phyloP scores from a whole-genome alignment of 2,888 invertebrate genomes.

The Cosmia pyralina region DNA sequence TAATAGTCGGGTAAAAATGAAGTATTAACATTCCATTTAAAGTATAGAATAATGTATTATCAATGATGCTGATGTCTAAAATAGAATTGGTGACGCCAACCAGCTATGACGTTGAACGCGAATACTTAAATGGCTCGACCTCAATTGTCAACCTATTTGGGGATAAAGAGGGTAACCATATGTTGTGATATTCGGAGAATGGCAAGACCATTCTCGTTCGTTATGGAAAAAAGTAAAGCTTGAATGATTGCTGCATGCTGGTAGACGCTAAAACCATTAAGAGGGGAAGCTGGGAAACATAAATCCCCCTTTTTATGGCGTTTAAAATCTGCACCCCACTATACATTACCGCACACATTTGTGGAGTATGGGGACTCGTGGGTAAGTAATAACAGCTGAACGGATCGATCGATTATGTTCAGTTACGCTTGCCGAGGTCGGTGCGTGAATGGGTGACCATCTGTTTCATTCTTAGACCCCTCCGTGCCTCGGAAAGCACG shows the following conservation, averaged over 20 bases:
- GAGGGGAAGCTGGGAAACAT: background rate
- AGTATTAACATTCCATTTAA: too few species aligned
- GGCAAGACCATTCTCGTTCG: background rate
- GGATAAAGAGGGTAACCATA: conserved; percentile 15
- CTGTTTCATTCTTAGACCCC: too few species aligned
- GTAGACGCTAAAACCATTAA: background rate
- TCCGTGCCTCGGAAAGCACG: too few species aligned
- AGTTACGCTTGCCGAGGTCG: background rate
- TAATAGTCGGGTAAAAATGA: too few species aligned
- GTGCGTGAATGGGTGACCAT: background rate
- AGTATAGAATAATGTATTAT: too few species aligned
- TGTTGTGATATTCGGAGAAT: background rate
- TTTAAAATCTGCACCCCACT: background rate
- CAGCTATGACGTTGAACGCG: conserved; percentile 23
- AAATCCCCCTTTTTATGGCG: background rate
- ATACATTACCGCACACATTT: background rate
- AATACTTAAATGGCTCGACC: conserved; percentile 34
- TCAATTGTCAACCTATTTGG: conserved; percentile 47
- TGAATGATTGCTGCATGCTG: background rate
- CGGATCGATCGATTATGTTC: background rate
- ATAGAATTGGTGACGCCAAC: conserved; percentile 26
- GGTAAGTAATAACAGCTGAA: background rate
- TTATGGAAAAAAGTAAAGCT: background rate
- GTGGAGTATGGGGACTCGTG: background rate
- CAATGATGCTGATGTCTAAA: conserved; percentile 6